Base-by-base conservation (phyloP, 1,140 invertebrate species). In the Pogonomyrmex californicus region DNA sequence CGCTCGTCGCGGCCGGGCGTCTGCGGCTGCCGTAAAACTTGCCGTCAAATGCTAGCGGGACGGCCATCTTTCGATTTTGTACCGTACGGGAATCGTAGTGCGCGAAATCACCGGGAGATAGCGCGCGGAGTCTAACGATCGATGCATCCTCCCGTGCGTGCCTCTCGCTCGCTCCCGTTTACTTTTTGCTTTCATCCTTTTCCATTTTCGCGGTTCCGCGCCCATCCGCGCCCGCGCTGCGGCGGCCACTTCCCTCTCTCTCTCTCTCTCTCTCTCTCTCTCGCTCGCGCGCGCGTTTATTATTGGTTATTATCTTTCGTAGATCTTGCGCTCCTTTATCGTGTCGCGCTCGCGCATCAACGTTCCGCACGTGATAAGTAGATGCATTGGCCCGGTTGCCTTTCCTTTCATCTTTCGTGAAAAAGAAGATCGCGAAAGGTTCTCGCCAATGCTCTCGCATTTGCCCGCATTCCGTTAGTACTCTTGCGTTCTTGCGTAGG, bases 11-110 rank as follows among this genome's bases (percentile, higher is more conserved):
- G 62, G 23, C 49, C 63, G 41, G 44, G 63, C 14, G 17, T 79
- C 30, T 33, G 51, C 51, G 78, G 79, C 66, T 60, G 78, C 82
- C 81, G 78, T 87, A 86, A 79, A 78, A 90, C 73, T 89, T 71
- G 78, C 85, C 91, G 89, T 91, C 88, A 86, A 91, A 89, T 56
- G 88, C 78, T 86, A 87, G 90, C 83, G 70, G 70, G 58, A 90
- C 91, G 79, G 91, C 91, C 91, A 91, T 91, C 91, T 91, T 91
- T 91, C 89, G 87, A 90, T 88, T 85, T 90, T 51, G 49, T 76
- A 73, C 71, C 68, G 17, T 70, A 78, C 83, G 86, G 38, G 73
- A 85, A 38, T 77, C 83, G 78, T 85, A 49, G 66, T 91, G 66
- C 60, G 38, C 54, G n/a, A 71, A 86, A 91, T 81, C 83, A 30